These are phyloP conservation scores for Amblyornis subalaris DNA, from an alignment of 2,113 vertebrate genomes.

Conservation along the genomic window DNA sequence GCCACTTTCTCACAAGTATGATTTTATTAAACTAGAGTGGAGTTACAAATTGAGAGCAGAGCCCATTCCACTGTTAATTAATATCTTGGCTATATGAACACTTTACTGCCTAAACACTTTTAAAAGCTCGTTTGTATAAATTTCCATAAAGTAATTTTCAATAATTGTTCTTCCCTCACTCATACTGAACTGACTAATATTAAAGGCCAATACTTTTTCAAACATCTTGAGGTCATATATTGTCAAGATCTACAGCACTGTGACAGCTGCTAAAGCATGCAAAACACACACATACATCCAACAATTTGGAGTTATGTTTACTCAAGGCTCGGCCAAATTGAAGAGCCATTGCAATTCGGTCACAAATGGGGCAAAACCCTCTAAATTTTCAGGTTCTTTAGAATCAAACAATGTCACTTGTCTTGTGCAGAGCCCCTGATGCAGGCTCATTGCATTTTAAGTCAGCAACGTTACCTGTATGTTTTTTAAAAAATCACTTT, in stretches of 20 bases:
- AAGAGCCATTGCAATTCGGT: not conserved
- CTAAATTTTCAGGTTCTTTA: not conserved
- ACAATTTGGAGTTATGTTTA: not conserved
- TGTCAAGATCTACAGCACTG: not conserved
- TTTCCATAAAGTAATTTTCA: not conserved
- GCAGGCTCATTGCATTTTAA: not conserved
- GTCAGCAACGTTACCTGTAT: not conserved
- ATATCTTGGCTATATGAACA: not conserved
- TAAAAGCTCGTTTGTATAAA: not conserved
- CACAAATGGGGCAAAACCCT: not conserved
- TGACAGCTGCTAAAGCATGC: not conserved
- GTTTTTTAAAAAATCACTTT: not conserved
- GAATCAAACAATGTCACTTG: not conserved
- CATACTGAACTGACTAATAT: not conserved
- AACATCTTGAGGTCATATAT: not conserved
- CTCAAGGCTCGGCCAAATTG: not conserved
- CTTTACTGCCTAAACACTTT: not conserved
- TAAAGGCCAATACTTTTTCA: not conserved
- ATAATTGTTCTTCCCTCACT: not conserved
- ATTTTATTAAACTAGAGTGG: not conserved
- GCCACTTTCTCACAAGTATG: not conserved
- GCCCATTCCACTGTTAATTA: not conserved
- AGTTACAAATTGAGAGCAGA: not conserved
- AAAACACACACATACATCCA: accelerated
- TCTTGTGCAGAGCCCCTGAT: not conserved